Evolutionary conservation across 2,113 vertebrate species (phyloP).

Genomic region (Boulengerochromis microlepis): DNA sequence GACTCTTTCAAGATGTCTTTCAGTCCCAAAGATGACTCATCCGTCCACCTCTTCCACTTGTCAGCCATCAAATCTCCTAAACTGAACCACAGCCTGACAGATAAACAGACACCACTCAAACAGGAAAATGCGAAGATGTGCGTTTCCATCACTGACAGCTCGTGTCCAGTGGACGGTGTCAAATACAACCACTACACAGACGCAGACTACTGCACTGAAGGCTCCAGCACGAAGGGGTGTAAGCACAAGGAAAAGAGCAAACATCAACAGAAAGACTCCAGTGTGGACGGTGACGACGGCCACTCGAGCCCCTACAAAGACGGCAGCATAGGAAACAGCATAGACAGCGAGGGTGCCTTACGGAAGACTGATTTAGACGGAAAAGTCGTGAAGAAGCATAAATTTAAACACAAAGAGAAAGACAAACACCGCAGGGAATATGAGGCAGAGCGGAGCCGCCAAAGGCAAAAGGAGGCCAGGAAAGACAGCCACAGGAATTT

Average conservation of each 20-base stretch:
- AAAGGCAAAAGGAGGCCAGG: conserved; percentile 80
- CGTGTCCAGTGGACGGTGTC: conserved; percentile 77
- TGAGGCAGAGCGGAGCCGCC: conserved; percentile 85
- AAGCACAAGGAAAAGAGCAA: conserved; percentile 98
- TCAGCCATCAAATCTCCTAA: conserved; percentile 89
- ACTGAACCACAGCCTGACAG: conserved; percentile 83
- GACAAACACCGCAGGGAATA: conserved; percentile 89
- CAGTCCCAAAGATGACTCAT: conserved; percentile 92
- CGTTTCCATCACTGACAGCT: conserved; percentile 81
- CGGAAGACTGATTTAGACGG: conserved; percentile 88
- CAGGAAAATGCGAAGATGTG: conserved; percentile 90
- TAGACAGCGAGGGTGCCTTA: conserved; percentile 80
- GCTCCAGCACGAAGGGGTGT: conserved; percentile 86
- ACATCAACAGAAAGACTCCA: conserved; percentile 85
- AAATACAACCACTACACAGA: conserved; percentile 86
- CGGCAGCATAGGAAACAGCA: conserved; percentile 74
- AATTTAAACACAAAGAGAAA: conserved; percentile 95
- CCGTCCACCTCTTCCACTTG: conserved; percentile 91
- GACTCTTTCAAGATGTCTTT: conserved; percentile 94
- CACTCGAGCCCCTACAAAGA: conserved; percentile 85
- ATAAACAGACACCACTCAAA: conserved; percentile 89
- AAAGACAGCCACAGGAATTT: conserved; percentile 88
- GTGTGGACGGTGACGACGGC: conserved; percentile 79
- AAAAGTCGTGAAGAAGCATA: conserved; percentile 94
- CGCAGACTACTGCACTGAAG: conserved; percentile 84